Evolutionary conservation across 2,888 invertebrate genomes (phyloP), one percentile per base, ranked within the genome.

Genomic region (Philonicus albiceps): DNA sequence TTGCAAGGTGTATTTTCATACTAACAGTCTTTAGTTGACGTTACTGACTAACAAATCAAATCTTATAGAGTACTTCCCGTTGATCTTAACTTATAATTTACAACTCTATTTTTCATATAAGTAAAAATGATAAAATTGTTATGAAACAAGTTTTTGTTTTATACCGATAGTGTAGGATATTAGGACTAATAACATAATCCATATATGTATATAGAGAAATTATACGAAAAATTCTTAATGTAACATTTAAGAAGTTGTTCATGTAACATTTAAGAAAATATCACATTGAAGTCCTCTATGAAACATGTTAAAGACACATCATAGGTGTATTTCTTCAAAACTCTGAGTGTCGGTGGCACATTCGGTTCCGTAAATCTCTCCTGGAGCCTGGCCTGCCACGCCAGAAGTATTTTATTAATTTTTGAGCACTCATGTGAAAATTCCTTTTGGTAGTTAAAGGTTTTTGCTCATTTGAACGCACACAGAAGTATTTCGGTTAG

Each of bases 331-430:
- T 81, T 81, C 81, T 81, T 81, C 81, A 81, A 55, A n/a, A 53
- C 64, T 55, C 4, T 34, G 34, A 81, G 81, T 81, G 81, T 34
- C 53, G 81, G 34, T 81, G 81, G 81, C 81, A 81, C 81, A 64
- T 81, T 81, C 55, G 81, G 40, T 76, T 64, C 53, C 34, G 34
- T 49, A 34, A 22, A 27, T 76, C 31, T 49, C 30, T 27, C 8
- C 34, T 31, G 30, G 55, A 55, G 81, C 43, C 27, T 80, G 83
- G 83, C 19, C 27, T 64, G 27, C 64, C 73, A 84, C 27, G 83
- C 83, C 83, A 87, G 78, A 86, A 87, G 86, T 86, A 86, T 87
- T 81, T 87, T 87, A 87, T 87, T 87, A 87, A 87, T 87, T 87
- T 87, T 87, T 75, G 78, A 86, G 87, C 87, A 87, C 76, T 87